These are phyloP conservation scores for Lithosia quadra DNA, from an alignment of 2,888 invertebrate genomes.

Conservation along the genomic window DNA sequence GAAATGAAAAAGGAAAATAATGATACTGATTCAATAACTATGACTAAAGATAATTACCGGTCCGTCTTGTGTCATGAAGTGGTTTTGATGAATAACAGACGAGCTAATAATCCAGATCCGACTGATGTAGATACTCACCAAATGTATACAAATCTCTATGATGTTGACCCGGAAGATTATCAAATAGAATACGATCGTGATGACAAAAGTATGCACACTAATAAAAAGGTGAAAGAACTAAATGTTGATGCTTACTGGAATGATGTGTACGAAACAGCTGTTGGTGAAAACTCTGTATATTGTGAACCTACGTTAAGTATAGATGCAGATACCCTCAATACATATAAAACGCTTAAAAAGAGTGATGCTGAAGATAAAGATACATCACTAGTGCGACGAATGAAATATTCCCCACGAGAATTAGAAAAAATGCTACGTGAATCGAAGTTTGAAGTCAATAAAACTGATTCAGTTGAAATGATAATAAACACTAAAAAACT, in stretches of 20 bases:
- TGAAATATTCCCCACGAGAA: conserved; percentile 12
- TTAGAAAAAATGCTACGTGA: conserved; percentile 8
- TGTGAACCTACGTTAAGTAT: conserved; percentile 16
- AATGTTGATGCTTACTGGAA: conserved; percentile 8
- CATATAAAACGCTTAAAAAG: conserved; percentile 9
- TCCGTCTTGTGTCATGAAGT: conserved; percentile 8
- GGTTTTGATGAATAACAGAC: conserved; percentile 4
- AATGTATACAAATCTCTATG: conserved; percentile 13
- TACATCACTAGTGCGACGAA: background rate
- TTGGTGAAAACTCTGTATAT: conserved; percentile 10
- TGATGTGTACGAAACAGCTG: conserved; percentile 17
- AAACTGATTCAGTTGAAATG: background rate
- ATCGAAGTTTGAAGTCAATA: background rate
- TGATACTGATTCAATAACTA: background rate
- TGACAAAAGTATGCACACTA: background rate
- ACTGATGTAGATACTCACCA: background rate
- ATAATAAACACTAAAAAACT: background rate
- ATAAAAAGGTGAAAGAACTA: background rate
- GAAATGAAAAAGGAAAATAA: background rate
- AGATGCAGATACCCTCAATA: conserved; percentile 17
- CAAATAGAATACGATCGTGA: no score
- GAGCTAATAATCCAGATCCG: background rate
- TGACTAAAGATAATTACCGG: conserved; percentile 9
- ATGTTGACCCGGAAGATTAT: conserved; percentile 17
- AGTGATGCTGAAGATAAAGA: conserved; percentile 3